A percentile compares a stretch with the other conserved stretches of the same genome.
These are phyloP conservation scores for Nettapus auritus DNA, from an alignment of 2,113 vertebrate genomes.

Conservation along the genomic window DNA sequence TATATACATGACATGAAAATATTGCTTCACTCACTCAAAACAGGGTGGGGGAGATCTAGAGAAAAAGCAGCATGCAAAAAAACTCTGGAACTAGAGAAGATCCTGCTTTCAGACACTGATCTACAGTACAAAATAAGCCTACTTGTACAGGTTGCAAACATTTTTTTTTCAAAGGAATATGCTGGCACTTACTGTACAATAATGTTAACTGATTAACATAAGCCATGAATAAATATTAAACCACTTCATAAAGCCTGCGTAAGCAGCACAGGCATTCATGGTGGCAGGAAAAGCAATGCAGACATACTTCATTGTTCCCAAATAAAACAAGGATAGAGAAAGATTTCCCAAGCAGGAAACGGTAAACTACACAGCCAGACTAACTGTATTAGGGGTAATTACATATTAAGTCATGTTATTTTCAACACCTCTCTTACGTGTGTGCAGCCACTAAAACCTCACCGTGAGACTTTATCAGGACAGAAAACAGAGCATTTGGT, in stretches of 20 bases:
- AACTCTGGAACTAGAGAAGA: background rate
- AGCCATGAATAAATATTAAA: constrained; percentile 60
- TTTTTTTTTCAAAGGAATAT: constrained; percentile 16
- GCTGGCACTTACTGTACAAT: constrained; percentile 63
- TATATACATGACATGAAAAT: constrained; percentile 80
- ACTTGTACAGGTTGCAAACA: constrained; percentile 17
- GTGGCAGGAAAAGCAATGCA: constrained; percentile 32
- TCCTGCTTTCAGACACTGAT: constrained; percentile 46
- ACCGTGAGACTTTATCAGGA: constrained; percentile 34
- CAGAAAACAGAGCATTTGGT: constrained; percentile 55
- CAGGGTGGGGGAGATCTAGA: constrained; percentile 55
- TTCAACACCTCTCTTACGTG: constrained; percentile 27
- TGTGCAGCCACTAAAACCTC: constrained; percentile 53
- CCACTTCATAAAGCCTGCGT: constrained; percentile 27
- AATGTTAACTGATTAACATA: constrained; percentile 42
- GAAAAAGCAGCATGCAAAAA: constrained; percentile 74
- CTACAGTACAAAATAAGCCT: constrained; percentile 63
- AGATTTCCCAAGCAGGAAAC: constrained; percentile 37
- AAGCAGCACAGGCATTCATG: background rate
- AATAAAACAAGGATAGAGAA: constrained; percentile 32
- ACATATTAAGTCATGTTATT: constrained; percentile 26
- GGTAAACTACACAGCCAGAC: constrained; percentile 31
- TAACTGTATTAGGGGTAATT: constrained; percentile 18
- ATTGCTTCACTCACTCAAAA: constrained; percentile 81
- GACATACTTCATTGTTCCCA: constrained; percentile 70